Conservation (phyloP, 2,113 vertebrate species). For the Pantherophis guttatus region DNA sequence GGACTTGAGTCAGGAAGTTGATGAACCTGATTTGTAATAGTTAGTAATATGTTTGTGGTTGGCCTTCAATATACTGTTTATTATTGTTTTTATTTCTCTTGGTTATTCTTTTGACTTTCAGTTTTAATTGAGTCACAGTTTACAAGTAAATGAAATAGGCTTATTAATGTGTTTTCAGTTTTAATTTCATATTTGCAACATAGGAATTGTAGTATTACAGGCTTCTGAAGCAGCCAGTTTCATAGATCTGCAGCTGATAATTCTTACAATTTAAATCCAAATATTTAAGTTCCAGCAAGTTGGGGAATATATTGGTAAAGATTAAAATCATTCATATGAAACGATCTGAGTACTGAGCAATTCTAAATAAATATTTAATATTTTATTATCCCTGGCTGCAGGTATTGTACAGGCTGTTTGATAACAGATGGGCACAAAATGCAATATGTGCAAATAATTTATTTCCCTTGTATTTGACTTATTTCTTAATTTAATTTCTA, state of each 20-base stretch:
- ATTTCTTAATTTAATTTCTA: neutral
- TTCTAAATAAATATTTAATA: neutral
- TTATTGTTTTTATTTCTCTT: neutral
- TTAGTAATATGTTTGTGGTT: neutral
- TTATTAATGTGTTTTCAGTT: neutral
- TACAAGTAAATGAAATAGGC: neutral
- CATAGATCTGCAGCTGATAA: neutral
- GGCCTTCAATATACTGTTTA: neutral
- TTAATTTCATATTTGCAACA: neutral
- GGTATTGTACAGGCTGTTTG: neutral
- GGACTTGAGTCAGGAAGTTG: neutral
- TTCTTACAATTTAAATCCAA: neutral
- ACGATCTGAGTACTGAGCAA: neutral
- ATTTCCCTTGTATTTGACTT: neutral
- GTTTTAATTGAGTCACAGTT: neutral
- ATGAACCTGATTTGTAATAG: neutral
- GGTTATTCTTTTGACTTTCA: neutral
- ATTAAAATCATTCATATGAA: neutral
- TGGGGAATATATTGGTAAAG: neutral
- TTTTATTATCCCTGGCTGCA: neutral
- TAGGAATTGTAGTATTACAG: neutral
- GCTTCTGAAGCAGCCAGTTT: neutral
- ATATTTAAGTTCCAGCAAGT: neutral
- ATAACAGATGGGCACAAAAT: neutral
- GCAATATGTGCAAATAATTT: neutral